Evolutionary conservation across 92 coral and sea anemone genomes (phyloP).

Genomic region (Isaurus tuberculatus): DNA sequence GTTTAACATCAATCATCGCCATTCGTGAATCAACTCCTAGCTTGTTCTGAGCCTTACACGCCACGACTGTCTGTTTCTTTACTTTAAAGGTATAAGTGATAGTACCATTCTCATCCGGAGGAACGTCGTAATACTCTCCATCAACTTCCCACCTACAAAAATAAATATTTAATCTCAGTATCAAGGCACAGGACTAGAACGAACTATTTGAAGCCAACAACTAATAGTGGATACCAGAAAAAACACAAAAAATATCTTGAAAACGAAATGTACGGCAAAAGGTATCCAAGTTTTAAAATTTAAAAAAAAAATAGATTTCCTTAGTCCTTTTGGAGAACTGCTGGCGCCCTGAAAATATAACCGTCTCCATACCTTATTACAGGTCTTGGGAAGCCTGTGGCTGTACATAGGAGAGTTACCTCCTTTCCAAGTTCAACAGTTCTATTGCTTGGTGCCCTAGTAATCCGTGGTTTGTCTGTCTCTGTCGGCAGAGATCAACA

Average conservation of each 20-base stretch:
- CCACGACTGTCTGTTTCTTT: slow-evolving; percentile 3
- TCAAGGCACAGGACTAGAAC: too few species aligned
- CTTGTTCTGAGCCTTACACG: slow-evolving; percentile 30
- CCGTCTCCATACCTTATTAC: slow-evolving; percentile 15
- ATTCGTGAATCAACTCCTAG: slow-evolving; percentile 26
- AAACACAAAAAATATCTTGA: too few species aligned
- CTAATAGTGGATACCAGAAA: too few species aligned
- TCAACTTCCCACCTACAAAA: slow-evolving; percentile 26
- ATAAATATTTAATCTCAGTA: not conserved
- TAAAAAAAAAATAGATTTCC: too few species aligned
- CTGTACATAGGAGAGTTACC: slow-evolving; percentile 20
- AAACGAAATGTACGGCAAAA: too few species aligned
- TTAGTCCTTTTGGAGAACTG: too few species aligned
- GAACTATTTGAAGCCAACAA: too few species aligned
- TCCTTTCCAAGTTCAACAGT: not conserved
- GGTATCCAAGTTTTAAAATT: too few species aligned
- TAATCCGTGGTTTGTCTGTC: slow-evolving; percentile 8
- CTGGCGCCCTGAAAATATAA: too few species aligned
- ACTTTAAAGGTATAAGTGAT: slow-evolving; percentile 9
- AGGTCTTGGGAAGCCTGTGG: slow-evolving; percentile 35
- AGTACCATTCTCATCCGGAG: slow-evolving; percentile 33
- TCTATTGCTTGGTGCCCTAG: slow-evolving; percentile 15
- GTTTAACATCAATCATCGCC: slow-evolving; percentile 4
- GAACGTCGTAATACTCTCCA: slow-evolving; percentile 6
- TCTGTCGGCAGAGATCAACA: not conserved